Conservation (phyloP, 2,797 vertebrate species). For the Allobates femoralis region DNA sequence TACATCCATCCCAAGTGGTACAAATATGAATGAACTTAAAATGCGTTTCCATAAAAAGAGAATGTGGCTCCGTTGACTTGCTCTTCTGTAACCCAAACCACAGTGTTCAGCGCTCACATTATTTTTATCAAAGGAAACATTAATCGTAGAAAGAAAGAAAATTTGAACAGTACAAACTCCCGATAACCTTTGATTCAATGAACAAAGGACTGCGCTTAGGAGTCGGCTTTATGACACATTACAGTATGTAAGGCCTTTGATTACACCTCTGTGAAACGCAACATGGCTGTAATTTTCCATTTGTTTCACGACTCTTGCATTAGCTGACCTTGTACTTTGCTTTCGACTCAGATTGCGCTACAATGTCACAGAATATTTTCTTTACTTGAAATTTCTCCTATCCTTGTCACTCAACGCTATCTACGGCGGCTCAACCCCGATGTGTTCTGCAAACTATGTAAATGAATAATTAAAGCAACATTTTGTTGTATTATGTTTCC, state of each 20-base stretch:
- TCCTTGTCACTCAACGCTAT: not conserved
- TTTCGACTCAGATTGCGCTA: not conserved
- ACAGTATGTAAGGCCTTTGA: not conserved
- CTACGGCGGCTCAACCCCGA: not conserved
- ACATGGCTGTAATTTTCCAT: conserved; percentile 32
- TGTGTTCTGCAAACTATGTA: not conserved
- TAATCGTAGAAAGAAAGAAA: conserved; percentile 23
- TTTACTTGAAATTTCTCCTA: not conserved
- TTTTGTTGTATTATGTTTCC: not conserved
- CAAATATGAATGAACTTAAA: conserved; percentile 27
- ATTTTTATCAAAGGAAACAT: conserved; percentile 43
- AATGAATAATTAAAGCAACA: not conserved
- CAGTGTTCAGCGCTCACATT: conserved; percentile 20
- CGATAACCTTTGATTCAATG: conserved; percentile 43
- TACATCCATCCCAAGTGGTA: conserved; percentile 23
- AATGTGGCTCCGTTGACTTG: not conserved
- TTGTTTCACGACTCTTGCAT: conserved; percentile 21
- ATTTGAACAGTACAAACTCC: conserved; percentile 15
- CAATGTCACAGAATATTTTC: not conserved
- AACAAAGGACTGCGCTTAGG: conserved; percentile 43
- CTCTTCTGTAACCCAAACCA: conserved; percentile 21
- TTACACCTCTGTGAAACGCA: conserved; percentile 7
- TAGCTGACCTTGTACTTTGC: conserved; percentile 1
- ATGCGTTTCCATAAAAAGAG: conserved; percentile 11
- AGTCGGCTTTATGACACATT: conserved; percentile 23